Evolutionary conservation across 2,113 vertebrate genomes (phyloP).

Genomic region (Phyllostomus discolor): DNA sequence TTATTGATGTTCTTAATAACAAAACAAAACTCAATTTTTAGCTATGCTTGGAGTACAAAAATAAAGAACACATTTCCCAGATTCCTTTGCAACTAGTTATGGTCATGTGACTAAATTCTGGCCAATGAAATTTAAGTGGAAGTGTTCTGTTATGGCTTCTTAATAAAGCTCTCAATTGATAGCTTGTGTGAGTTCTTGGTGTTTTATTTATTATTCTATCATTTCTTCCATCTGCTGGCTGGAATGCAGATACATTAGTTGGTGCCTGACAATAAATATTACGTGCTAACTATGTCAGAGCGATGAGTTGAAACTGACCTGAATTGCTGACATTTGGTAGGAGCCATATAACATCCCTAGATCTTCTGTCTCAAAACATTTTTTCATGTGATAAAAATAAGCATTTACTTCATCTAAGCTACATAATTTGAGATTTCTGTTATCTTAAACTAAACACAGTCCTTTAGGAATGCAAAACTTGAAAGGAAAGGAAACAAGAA

Average conservation of each 20-base stretch:
- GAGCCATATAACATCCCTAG: neutral
- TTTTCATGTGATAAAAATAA: slow-evolving; percentile 2
- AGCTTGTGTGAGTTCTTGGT: neutral
- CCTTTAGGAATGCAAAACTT: neutral
- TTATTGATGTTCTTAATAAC: neutral
- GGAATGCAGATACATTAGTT: neutral
- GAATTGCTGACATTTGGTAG: neutral
- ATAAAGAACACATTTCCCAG: neutral
- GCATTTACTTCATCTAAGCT: neutral
- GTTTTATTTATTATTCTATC: neutral
- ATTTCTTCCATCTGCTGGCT: neutral
- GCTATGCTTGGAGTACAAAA: neutral
- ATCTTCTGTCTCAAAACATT: neutral
- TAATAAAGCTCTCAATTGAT: neutral
- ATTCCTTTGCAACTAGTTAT: neutral
- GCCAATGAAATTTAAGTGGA: neutral
- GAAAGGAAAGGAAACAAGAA: neutral
- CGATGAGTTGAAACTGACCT: neutral
- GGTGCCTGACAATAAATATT: neutral
- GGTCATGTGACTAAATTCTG: neutral
- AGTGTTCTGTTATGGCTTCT: neutral
- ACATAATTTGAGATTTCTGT: neutral
- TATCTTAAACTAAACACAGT: neutral
- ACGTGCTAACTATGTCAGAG: neutral
- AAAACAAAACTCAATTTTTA: neutral